A percentile compares a stretch with the other conserved stretches of the same genome.
Evolutionary conservation across 2,888 invertebrate species (phyloP).

Genomic region (Erebia aethiops): DNA sequence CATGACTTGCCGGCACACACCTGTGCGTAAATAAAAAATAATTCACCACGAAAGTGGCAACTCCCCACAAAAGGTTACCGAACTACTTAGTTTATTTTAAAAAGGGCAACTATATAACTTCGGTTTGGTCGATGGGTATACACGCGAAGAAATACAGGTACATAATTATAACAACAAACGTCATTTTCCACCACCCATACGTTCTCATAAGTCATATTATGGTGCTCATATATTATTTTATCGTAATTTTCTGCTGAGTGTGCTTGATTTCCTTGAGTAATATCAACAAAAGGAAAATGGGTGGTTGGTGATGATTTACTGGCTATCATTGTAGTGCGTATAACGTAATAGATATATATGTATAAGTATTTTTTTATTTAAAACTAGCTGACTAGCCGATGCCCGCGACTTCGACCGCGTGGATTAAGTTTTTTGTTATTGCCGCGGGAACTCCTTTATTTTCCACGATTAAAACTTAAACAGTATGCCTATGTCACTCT

Average conservation of each 20-base stretch:
- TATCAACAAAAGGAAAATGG: constrained; percentile 17
- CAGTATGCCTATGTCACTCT: too few relatives aligned
- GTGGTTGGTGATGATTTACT: too few relatives aligned
- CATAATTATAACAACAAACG: background rate
- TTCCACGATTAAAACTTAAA: too few relatives aligned
- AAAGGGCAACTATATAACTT: constrained; percentile 18
- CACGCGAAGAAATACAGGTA: background rate
- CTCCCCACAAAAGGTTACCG: constrained; percentile 12
- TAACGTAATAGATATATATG: too few relatives aligned
- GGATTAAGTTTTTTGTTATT: too few relatives aligned
- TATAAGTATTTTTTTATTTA: too few relatives aligned
- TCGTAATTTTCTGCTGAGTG: background rate
- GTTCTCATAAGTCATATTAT: too few relatives aligned
- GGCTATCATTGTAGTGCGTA: too few relatives aligned
- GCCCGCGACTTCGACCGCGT: too few relatives aligned
- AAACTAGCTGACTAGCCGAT: too few relatives aligned
- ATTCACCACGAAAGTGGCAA: constrained; percentile 28
- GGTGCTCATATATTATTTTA: background rate
- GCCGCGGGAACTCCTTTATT: too few relatives aligned
- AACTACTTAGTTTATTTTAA: constrained; percentile 28
- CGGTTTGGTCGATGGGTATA: constrained; percentile 12
- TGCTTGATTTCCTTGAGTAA: background rate
- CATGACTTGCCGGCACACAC: constrained; percentile 44
- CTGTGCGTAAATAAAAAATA: constrained; percentile 42
- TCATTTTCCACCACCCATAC: background rate